Evolutionary conservation across 2,797 vertebrate species (phyloP).

Genomic region (Phrynocephalus forsythii): DNA sequence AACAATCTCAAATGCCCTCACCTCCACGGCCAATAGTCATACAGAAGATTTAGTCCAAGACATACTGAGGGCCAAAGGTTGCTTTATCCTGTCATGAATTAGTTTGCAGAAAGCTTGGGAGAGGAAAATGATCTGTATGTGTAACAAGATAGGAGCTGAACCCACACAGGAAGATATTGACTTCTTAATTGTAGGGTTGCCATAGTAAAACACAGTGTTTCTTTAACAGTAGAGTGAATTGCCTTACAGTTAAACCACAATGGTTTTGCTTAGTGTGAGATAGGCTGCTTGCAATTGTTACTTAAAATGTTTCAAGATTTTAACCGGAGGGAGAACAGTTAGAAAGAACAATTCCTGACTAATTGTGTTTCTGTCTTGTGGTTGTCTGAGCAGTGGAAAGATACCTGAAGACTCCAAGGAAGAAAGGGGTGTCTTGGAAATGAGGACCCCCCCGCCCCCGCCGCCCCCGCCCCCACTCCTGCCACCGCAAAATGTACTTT

Average conservation of each 20-base stretch:
- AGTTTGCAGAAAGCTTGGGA: constrained; percentile 15
- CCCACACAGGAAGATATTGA: constrained; percentile 25
- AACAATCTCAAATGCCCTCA: not conserved
- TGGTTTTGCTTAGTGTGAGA: constrained; percentile 38
- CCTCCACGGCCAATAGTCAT: not conserved
- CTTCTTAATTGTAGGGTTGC: constrained; percentile 36
- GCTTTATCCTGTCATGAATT: not conserved
- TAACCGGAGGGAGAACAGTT: constrained; percentile 50
- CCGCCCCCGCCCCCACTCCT: not conserved
- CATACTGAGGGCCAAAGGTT: not conserved
- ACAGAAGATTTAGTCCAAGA: not conserved
- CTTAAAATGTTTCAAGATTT: constrained; percentile 60
- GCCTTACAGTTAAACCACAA: constrained; percentile 29
- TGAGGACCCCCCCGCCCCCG: constrained; percentile 11
- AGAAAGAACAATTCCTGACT: constrained; percentile 33
- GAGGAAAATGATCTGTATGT: not conserved
- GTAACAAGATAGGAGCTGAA: not conserved
- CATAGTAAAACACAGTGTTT: constrained; percentile 42
- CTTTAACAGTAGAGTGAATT: constrained; percentile 21
- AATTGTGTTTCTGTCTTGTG: constrained; percentile 34
- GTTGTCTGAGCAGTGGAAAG: constrained; percentile 20
- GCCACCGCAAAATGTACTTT: constrained; percentile 20
- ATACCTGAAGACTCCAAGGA: constrained; percentile 35
- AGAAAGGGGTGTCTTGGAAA: constrained; percentile 32
- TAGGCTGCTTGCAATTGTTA: constrained; percentile 17